Evolutionary conservation across 2,888 invertebrate genomes (phyloP), one percentile per base, ranked within the genome.

Genomic region (Leucoma salicis): DNA sequence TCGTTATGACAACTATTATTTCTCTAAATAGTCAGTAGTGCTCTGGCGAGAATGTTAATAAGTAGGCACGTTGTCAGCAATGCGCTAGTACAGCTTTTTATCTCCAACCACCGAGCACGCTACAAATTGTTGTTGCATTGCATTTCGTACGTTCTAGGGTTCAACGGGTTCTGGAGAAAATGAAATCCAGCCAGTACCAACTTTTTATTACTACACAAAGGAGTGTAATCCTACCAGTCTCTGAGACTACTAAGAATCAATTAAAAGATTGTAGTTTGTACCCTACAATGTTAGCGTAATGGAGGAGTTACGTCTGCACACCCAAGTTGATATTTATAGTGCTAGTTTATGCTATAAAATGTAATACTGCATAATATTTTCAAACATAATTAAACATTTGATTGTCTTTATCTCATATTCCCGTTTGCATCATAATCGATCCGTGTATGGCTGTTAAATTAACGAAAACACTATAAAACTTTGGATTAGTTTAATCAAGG

Each of bases 41-140:
- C 78, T 77, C 84, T 73, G 76, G 83, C 74, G 77, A 66, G 80
- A 79, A 87, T 87, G 70, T 87, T 85, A 87, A 87, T 86, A 71
- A 78, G 68, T 62, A 60, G 64, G 67, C 68, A 70, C 72, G 60
- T 68, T 62, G 74, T 65, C 72, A 55, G 69, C 70, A 68, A 73
- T 69, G 71, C 64, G 65, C 65, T 56, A 49, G 65, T 63, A 54
- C 63, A 27, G 51, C 53, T 73, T 73, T 63, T 68, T 79, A 70
- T 73, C 66, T 69, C 63, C 55, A 54, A 48, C 60, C 64, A 57
- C 48, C 56, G 57, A 43, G 57, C 51, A 56, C 47, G 58, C 62
- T 59, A 65, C 71, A 66, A 74, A 72, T 70, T 70, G 71, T 66
- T 51, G 67, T 49, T 46, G 58, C 62, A 50, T 62, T 48, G 67